phyloP scores from a whole-genome alignment of 2,888 invertebrate genomes.

The Thumatha senex region DNA sequence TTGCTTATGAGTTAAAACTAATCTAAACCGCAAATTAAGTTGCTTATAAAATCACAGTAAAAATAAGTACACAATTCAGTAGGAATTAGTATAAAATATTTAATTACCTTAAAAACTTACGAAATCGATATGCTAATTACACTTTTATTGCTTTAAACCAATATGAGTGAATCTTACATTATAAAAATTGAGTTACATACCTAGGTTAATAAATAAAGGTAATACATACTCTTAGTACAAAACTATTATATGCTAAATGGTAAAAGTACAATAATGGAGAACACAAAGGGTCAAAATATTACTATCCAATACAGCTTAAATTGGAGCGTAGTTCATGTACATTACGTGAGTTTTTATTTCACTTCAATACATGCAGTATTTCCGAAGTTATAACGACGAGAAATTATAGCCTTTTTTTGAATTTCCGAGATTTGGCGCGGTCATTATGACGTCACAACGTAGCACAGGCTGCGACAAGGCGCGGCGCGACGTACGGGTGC shows the following conservation, averaged over 20 bases:
- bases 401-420: no score
- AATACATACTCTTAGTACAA: slow-evolving; percentile 27
- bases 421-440: no score
- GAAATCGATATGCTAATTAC: slow-evolving; percentile 20
- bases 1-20: slow-evolving; percentile 50
- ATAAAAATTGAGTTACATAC: slow-evolving; percentile 23
- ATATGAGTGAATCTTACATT: slow-evolving; percentile 8
- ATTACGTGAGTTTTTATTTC: no score
- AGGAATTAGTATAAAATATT: slow-evolving; percentile 22
- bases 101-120: slow-evolving; percentile 15
- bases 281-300: no score
- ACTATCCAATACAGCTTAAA: no score
- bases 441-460: no score
- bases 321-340: no score
- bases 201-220: slow-evolving; percentile 28
- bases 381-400: no score
- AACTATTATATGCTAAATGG: slow-evolving; percentile 13
- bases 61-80: slow-evolving; percentile 38
- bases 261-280: slow-evolving; percentile 16
- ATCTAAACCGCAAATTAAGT: slow-evolving; percentile 50
- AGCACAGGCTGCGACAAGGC: no score
- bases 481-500: no score
- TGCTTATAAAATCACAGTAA: slow-evolving; percentile 74
- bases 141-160: slow-evolving; percentile 13
- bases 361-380: no score